These are phyloP conservation scores for Cardiocondyla obscurior DNA, from an alignment of 1,140 invertebrate species.

Conservation along the genomic window DNA sequence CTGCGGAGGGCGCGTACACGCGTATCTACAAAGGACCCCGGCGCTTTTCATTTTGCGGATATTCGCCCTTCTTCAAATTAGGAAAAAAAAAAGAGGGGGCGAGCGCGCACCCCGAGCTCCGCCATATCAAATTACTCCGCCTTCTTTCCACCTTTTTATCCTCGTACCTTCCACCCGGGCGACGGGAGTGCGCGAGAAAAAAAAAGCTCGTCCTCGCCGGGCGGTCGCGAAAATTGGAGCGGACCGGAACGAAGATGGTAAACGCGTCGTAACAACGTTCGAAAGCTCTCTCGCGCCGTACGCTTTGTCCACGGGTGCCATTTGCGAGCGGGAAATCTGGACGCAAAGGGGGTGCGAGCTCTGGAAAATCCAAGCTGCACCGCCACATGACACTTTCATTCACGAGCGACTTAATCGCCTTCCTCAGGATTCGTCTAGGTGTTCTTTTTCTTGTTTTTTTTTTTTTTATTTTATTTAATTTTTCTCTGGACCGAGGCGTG, in stretches of 20 bases:
- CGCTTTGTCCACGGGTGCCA: slow-evolving; percentile 11
- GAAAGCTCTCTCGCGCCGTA: neutral
- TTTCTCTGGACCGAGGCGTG: neutral
- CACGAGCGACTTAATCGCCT: neutral
- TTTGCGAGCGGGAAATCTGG: neutral
- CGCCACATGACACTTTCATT: neutral
- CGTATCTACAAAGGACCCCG: slow-evolving; percentile 47
- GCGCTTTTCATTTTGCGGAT: slow-evolving; percentile 72
- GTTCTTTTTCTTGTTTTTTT: neutral
- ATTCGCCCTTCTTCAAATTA: slow-evolving; percentile 60
- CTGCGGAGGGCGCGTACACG: neutral
- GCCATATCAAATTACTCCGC: slow-evolving; percentile 69
- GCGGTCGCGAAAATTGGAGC: slow-evolving; percentile 65
- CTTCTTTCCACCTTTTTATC: slow-evolving; percentile 54
- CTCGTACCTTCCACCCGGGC: neutral
- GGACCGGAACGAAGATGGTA: slow-evolving; percentile 31
- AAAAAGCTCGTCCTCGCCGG: slow-evolving; percentile 43
- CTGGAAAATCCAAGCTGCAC: neutral
- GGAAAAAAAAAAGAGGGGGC: slow-evolving; percentile 33
- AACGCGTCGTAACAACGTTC: slow-evolving; percentile 33
- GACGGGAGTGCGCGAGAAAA: slow-evolving; percentile 17
- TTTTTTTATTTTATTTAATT: neutral
- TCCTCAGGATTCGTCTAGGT: neutral
- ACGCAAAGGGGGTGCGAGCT: neutral
- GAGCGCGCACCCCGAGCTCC: slow-evolving; percentile 2